These are phyloP conservation scores for Typhlichthys eigenmanni DNA, from an alignment of 2,797 vertebrate species.

Conservation along the genomic window DNA sequence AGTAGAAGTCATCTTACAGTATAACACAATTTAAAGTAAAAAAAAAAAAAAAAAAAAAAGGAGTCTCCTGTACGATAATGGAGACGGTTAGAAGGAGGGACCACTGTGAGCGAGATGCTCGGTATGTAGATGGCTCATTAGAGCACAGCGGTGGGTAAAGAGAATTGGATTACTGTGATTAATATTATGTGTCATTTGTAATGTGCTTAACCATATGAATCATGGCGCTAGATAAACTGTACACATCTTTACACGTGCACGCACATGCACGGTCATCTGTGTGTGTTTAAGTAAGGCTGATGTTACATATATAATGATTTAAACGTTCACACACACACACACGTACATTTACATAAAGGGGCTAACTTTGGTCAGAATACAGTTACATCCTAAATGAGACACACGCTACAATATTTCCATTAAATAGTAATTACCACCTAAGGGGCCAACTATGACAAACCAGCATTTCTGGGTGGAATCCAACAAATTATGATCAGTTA, in stretches of 20 bases:
- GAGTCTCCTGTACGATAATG: conserved; percentile 2
- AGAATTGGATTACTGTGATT: conserved; percentile 76
- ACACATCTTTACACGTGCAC: neutral
- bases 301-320: conserved; percentile 21
- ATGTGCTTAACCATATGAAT: conserved; percentile 66
- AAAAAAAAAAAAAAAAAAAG: too few relatives aligned
- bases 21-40: too few relatives aligned
- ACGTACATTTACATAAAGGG: neutral
- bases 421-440: neutral
- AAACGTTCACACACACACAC: neutral
- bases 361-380: neutral
- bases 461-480: conserved; percentile 29
- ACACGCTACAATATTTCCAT: neutral
- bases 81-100: conserved; percentile 35
- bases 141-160: conserved; percentile 62
- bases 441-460: conserved; percentile 21
- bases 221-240: conserved; percentile 32
- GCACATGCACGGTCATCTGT: conserved; percentile 8
- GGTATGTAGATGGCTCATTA: conserved; percentile 55
- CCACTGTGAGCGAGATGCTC: conserved; percentile 40
- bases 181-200: conserved; percentile 66
- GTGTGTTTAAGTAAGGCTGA: conserved; percentile 7
- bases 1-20: too few relatives aligned
- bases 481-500: conserved; percentile 25
- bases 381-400: neutral